phyloP scores from a whole-genome alignment of 2,888 invertebrate species.

The Drosophila birchii region DNA sequence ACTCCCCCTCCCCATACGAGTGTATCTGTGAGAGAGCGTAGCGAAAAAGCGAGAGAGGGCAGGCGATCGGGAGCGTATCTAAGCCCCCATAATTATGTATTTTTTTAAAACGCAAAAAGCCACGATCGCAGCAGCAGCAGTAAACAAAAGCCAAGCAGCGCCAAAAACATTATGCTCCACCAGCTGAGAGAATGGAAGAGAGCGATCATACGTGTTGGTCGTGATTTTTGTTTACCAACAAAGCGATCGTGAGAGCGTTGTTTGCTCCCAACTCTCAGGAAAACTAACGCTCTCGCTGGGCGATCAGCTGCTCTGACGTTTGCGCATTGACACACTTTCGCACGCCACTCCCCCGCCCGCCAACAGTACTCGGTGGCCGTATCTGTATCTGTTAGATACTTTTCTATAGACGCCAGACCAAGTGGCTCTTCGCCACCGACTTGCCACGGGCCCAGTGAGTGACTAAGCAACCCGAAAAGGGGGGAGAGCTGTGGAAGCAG shows the following conservation, averaged over 20 bases:
- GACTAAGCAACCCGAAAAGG: conserved; percentile 55
- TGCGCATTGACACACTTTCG: conserved; percentile 78
- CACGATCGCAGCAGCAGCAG: conserved; percentile 36
- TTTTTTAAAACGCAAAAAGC: conserved; percentile 81
- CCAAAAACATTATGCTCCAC: conserved; percentile 70
- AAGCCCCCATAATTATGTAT: conserved; percentile 79
- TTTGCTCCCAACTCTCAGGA: background rate
- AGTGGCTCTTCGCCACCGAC: conserved; percentile 68
- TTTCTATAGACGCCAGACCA: conserved; percentile 59
- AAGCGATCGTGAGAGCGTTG: conserved; percentile 43
- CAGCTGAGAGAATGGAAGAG: conserved; percentile 58
- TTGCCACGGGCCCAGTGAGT: conserved; percentile 49
- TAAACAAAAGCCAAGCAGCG: conserved; percentile 63
- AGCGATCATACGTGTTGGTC: conserved; percentile 68
- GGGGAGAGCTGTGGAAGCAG: background rate
- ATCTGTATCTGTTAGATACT: conserved; percentile 57
- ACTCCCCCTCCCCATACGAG: conserved; percentile 5
- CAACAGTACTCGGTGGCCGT: background rate
- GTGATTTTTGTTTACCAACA: conserved; percentile 79
- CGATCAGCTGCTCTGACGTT: conserved; percentile 79
- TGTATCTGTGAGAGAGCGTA: conserved; percentile 15
- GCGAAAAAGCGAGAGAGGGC: conserved; percentile 16
- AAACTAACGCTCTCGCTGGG: conserved; percentile 23
- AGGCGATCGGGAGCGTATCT: conserved; percentile 64
- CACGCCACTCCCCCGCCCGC: background rate